These are phyloP conservation scores for Sweltsa coloradensis DNA, from an alignment of 1,140 invertebrate species.

Conservation along the genomic window DNA sequence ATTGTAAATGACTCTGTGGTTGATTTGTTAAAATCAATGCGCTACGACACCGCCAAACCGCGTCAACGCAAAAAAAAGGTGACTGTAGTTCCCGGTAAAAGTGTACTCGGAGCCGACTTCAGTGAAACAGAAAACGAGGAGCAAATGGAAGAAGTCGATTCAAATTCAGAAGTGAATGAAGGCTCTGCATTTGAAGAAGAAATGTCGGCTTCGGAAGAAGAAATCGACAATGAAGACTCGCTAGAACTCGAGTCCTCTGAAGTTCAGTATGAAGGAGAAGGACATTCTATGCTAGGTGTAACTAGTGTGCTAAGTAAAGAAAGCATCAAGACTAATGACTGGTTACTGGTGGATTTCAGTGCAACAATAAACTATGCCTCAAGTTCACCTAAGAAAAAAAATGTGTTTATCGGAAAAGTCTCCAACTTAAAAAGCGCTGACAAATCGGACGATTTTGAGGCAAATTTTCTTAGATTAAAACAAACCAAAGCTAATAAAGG, in stretches of 20 bases:
- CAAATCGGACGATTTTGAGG: neutral
- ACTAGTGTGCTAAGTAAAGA: neutral
- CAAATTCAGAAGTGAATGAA: neutral
- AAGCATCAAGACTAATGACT: neutral
- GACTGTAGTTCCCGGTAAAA: neutral
- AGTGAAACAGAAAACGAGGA: neutral
- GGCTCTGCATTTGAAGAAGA: neutral
- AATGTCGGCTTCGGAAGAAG: neutral
- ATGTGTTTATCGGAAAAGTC: conserved; percentile 1
- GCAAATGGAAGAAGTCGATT: neutral
- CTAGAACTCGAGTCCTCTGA: neutral
- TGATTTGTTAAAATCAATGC: neutral
- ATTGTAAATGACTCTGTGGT: neutral
- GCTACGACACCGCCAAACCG: neutral
- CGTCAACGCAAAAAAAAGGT: neutral
- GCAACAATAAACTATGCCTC: neutral
- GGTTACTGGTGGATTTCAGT: neutral
- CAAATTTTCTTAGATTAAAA: neutral
- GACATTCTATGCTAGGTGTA: neutral
- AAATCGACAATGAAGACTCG: too few relatives aligned
- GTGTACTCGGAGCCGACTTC: neutral
- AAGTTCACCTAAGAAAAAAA: neutral
- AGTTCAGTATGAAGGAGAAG: neutral
- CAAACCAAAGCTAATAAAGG: neutral
- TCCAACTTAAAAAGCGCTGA: neutral